Percentiles rank a stretch among this genome's conserved stretches.
Conservation (phyloP, 2,113 vertebrate species). For the Passer domesticus region DNA sequence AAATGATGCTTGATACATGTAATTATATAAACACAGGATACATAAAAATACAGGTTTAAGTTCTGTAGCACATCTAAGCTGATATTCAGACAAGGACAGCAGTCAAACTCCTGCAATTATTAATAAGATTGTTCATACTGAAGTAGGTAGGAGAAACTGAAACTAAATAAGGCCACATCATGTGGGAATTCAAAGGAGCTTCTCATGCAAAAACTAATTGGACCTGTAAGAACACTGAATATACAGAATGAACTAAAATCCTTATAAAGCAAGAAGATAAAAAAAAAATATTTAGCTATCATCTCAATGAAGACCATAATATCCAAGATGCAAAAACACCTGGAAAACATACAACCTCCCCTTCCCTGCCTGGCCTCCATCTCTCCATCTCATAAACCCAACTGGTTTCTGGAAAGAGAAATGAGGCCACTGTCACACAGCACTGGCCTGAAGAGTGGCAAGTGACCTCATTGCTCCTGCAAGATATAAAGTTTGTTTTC, state of each 20-base stretch:
- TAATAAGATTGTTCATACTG: not conserved
- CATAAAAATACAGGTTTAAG: not conserved
- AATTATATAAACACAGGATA: not conserved
- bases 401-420: not conserved
- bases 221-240: not conserved
- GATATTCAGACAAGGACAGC: not conserved
- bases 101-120: not conserved
- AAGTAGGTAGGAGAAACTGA: not conserved
- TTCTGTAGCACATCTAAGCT: not conserved
- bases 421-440: not conserved
- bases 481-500: not conserved
- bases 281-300: not conserved
- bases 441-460: not conserved
- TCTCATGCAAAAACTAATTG: not conserved
- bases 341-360: not conserved
- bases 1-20: fast-evolving
- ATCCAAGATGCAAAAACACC: not conserved
- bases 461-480: not conserved
- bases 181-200: not conserved
- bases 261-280: not conserved
- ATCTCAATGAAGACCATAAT: not conserved
- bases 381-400: not conserved
- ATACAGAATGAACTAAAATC: not conserved
- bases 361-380: not conserved
- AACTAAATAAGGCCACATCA: not conserved